Base-by-base conservation (phyloP, 2,888 invertebrate species). In the Ectemnius cavifrons region DNA sequence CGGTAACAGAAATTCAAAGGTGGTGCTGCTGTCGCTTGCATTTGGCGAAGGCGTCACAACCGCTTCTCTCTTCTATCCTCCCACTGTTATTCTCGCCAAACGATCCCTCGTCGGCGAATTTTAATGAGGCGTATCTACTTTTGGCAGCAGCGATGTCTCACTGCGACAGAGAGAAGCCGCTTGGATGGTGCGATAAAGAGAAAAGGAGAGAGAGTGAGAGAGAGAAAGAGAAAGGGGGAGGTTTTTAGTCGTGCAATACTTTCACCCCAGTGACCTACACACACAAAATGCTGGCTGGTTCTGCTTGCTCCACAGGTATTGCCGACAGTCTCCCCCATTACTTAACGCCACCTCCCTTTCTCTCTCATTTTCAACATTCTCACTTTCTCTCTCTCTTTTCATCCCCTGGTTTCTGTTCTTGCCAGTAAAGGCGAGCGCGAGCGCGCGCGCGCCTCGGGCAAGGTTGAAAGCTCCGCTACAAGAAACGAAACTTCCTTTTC, bases 381-480 rank as follows among this genome's bases (percentile, higher is more conserved):
- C 47, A 2, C 47, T 47, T 4, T 3, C 23, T 37, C 37, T 11
- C 37, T 6, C 37, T 11, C 37, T 6, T 37, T 4, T 37, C 37
- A 37, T 8, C 8, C 6, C 0, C 37, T 37, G 37, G 37, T 37
- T 37, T 37, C 37, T 37, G 8, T 37, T 37, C 37, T 37, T 37
- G 37, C 37, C 37, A 6, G 37, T 4, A 37, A 2, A 4, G 4
- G 28, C 28, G 28, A 3, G 8, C 28, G 20, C 23, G 23, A 2
- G 23, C 23, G 23, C 2, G 23, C 23, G 23, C 23, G 23, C 23
- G 37, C 37, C 37, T 59, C 59, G 14, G 18, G 27, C 59, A 59
- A 59, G 59, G 23, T 59, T 20, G 27, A 59, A 59, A 59, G 59
- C 59, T 59, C 20, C 59, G 20, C 14, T 59, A 59, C 59, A 20